Conservation (phyloP, 35 echinoderm and acorn worm genomes). For the Strongylocentrotus purpuratus region DNA sequence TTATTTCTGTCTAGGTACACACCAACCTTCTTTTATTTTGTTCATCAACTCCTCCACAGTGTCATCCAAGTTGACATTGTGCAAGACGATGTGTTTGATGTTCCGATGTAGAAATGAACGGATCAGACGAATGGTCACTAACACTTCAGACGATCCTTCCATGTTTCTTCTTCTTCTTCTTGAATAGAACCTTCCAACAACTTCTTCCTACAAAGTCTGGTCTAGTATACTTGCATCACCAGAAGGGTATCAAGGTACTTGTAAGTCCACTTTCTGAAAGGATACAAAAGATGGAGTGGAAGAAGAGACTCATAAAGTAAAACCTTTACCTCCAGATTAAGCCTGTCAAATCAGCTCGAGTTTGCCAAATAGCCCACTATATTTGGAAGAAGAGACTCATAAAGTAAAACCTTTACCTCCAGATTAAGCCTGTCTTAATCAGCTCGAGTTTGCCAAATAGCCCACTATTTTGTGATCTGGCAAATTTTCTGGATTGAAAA, state of each 20-base stretch:
- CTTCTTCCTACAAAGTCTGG: neutral
- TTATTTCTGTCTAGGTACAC: neutral
- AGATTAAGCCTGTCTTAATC: too few relatives aligned
- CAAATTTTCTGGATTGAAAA: too few relatives aligned
- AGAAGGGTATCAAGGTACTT: neutral
- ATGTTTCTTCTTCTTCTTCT: neutral
- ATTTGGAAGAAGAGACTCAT: too few relatives aligned
- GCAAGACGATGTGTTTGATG: conserved; percentile 81
- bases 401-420: too few relatives aligned
- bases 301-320: too few relatives aligned
- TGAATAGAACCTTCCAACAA: neutral
- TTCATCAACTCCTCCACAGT: conserved; percentile 71
- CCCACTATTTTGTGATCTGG: too few relatives aligned
- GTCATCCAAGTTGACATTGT: conserved; percentile 65
- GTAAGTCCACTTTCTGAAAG: neutral
- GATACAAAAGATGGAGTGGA: neutral
- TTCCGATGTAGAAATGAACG: conserved; percentile 94
- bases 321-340: too few relatives aligned
- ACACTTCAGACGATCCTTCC: neutral
- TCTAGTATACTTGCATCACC: neutral
- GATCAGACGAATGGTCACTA: conserved; percentile 81
- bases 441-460: too few relatives aligned
- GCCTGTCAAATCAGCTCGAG: too few relatives aligned
- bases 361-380: too few relatives aligned
- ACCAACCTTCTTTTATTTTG: conserved; percentile 69